A percentile compares a stretch with the other conserved stretches of the same genome.
phyloP scores from a whole-genome alignment of 2,888 invertebrate species.

The Agrenia bidenticulata region DNA sequence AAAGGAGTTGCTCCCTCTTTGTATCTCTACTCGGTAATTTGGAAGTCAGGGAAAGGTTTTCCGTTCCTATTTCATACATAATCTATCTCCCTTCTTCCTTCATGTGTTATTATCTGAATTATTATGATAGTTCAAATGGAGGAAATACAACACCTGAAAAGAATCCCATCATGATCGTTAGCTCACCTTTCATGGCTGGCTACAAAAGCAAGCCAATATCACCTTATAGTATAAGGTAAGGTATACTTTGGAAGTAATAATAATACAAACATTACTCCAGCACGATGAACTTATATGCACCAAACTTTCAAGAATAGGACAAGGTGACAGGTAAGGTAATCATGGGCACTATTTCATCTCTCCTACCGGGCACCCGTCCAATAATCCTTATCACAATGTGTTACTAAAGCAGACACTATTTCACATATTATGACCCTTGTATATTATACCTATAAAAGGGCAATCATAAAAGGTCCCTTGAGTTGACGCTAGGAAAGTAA shows the following conservation, averaged over 20 bases:
- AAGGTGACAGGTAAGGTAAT: background rate
- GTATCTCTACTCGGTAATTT: slow-evolving; percentile 1
- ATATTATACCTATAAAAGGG: too few species aligned
- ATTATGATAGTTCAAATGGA: slow-evolving; percentile 8
- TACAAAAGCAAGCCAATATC: slow-evolving; percentile 8
- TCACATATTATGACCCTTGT: too few species aligned
- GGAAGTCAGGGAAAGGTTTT: slow-evolving; percentile 4
- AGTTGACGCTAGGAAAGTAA: too few species aligned
- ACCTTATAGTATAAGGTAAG: background rate
- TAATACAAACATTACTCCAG: too few species aligned
- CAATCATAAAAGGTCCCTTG: too few species aligned
- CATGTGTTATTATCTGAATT: slow-evolving; percentile 1
- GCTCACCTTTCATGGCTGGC: slow-evolving; percentile 3
- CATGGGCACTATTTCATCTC: slow-evolving; percentile 4
- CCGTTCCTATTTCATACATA: background rate
- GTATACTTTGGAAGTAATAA: too few species aligned
- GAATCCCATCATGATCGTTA: slow-evolving; percentile 30
- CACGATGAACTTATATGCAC: background rate
- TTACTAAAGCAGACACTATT: too few species aligned
- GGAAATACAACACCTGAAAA: slow-evolving; percentile 36
- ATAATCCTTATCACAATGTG: too few species aligned
- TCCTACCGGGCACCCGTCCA: background rate
- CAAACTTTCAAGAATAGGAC: background rate
- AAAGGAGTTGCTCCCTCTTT: slow-evolving; percentile 5
- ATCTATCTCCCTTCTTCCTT: background rate